phyloP scores from a whole-genome alignment of 2,113 vertebrate genomes.

The Parus major region DNA sequence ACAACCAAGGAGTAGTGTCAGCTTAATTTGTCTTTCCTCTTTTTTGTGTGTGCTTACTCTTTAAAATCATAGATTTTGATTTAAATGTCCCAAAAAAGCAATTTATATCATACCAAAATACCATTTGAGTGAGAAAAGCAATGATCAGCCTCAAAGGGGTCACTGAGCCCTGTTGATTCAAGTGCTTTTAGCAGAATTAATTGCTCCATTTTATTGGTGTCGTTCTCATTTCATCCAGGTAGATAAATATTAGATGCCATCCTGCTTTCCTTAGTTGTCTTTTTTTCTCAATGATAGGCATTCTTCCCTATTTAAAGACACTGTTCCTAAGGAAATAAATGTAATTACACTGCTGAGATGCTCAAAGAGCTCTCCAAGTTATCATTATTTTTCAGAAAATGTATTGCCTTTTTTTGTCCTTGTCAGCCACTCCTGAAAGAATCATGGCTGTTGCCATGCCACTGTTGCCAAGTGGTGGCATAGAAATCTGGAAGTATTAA shows the following conservation, averaged over 20 bases:
- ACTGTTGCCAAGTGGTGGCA: slow-evolving; percentile 44
- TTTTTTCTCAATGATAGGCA: not conserved
- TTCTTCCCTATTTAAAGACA: slow-evolving; percentile 42
- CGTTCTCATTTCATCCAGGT: not conserved
- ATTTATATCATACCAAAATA: not conserved
- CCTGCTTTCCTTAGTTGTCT: not conserved
- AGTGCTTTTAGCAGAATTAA: slow-evolving; percentile 20
- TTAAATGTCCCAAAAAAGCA: not conserved
- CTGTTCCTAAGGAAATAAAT: slow-evolving; percentile 55
- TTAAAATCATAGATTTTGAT: not conserved
- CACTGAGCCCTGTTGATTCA: not conserved
- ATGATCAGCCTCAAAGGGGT: not conserved
- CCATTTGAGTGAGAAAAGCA: not conserved
- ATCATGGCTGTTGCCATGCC: slow-evolving; percentile 45
- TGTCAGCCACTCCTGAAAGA: slow-evolving; percentile 34
- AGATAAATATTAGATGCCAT: slow-evolving; percentile 39
- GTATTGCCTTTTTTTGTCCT: slow-evolving; percentile 37
- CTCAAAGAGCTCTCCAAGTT: slow-evolving; percentile 50
- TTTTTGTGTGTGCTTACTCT: not conserved
- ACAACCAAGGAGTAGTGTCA: not conserved
- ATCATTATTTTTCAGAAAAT: slow-evolving; percentile 50
- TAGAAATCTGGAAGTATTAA: slow-evolving; percentile 48
- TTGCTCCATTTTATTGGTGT: not conserved
- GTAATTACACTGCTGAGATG: slow-evolving; percentile 43
- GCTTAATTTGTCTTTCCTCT: not conserved